phyloP scores from a whole-genome alignment of 2,888 invertebrate genomes.

The Napeogenes sylphis region DNA sequence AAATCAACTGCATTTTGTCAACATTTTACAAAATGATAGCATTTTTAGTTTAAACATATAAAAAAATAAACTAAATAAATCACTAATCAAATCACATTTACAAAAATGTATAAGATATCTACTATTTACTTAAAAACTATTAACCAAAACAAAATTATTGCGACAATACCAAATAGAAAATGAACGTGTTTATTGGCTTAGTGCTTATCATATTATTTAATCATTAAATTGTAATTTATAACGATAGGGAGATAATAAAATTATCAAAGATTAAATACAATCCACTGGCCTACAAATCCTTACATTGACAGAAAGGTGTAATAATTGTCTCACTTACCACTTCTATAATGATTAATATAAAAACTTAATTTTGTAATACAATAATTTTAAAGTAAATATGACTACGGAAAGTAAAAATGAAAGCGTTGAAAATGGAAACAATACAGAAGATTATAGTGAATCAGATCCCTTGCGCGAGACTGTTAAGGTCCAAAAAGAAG shows the following conservation, averaged over 20 bases:
- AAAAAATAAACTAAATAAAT: too few relatives aligned
- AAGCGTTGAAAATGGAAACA: conserved; percentile 17
- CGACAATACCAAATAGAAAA: neutral
- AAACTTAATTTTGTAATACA: neutral
- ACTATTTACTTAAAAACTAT: neutral
- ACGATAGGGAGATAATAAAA: neutral
- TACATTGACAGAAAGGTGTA: neutral
- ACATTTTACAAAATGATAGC: too few relatives aligned
- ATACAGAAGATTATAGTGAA: conserved; percentile 37
- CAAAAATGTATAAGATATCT: too few relatives aligned
- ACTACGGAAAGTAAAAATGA: conserved; percentile 3
- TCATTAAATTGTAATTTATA: neutral
- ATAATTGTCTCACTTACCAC: neutral
- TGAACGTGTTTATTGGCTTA: neutral
- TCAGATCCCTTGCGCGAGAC: conserved; percentile 40
- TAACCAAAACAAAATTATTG: neutral
- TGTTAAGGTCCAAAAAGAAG: conserved; percentile 18
- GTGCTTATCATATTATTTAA: neutral
- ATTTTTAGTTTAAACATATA: too few relatives aligned
- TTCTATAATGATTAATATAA: neutral
- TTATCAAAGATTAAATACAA: conserved; percentile 2
- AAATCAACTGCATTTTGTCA: too few relatives aligned
- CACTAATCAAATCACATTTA: too few relatives aligned
- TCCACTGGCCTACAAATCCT: neutral
- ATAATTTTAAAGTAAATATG: conserved; percentile 5